Evolutionary conservation across 2,888 invertebrate genomes (phyloP).

Genomic region (Tenodera sinensis): DNA sequence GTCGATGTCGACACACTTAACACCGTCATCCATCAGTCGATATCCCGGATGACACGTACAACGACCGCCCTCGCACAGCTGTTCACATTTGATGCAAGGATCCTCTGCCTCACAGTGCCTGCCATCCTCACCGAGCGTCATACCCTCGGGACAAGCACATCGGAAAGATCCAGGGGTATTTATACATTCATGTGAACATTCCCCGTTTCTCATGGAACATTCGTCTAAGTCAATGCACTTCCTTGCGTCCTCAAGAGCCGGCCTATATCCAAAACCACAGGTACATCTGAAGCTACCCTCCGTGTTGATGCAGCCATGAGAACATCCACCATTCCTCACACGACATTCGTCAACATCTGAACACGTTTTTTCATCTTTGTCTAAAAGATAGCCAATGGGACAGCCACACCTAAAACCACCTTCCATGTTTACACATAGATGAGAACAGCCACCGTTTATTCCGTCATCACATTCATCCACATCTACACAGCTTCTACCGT

Average conservation of each 20-base stretch:
- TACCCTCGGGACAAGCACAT: slow-evolving; percentile 40
- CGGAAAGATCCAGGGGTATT: slow-evolving; percentile 40
- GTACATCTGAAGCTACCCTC: slow-evolving; percentile 36
- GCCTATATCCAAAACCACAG: slow-evolving; percentile 41
- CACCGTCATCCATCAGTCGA: slow-evolving; percentile 38
- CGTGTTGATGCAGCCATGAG: slow-evolving; percentile 49
- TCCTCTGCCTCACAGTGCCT: slow-evolving; percentile 43
- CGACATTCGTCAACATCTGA: slow-evolving; percentile 34
- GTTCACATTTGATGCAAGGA: slow-evolving; percentile 51
- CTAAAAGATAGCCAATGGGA: slow-evolving; percentile 42
- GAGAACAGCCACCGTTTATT: slow-evolving; percentile 46
- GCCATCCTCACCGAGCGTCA: slow-evolving; percentile 38
- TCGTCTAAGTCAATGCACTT: slow-evolving; percentile 41
- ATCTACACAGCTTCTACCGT: slow-evolving; percentile 43
- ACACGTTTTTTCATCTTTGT: slow-evolving; percentile 39
- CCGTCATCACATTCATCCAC: slow-evolving; percentile 41
- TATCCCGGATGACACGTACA: slow-evolving; percentile 48
- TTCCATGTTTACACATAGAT: slow-evolving; percentile 45
- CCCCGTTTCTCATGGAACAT: slow-evolving; percentile 48
- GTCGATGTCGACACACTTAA: slow-evolving; percentile 36
- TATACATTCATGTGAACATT: slow-evolving; percentile 43
- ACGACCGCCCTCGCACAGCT: slow-evolving; percentile 50
- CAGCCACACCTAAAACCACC: slow-evolving; percentile 47
- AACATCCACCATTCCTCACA: slow-evolving; percentile 39
- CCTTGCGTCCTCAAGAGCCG: slow-evolving; percentile 35